These are phyloP conservation scores for Oncorhynchus masou DNA, from an alignment of 2,113 vertebrate genomes.

Conservation along the genomic window DNA sequence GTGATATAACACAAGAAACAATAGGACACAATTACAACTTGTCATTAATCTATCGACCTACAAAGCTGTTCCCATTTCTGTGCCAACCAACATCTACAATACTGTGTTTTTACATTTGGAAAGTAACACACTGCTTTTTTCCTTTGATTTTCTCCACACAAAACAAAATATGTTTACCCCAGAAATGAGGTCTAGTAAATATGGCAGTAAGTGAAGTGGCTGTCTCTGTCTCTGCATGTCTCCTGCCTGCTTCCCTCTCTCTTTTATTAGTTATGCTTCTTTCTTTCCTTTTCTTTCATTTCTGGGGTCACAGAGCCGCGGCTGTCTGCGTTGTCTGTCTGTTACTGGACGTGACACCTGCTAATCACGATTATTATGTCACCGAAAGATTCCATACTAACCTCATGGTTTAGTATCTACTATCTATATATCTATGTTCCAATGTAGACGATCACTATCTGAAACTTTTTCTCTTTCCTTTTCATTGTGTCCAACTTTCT, in stretches of 20 bases:
- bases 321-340: slow-evolving; percentile 77
- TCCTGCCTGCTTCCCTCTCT: slow-evolving; percentile 58
- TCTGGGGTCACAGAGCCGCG: slow-evolving; percentile 72
- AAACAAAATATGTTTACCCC: slow-evolving; percentile 54
- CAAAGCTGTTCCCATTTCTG: slow-evolving; percentile 55
- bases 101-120: slow-evolving; percentile 69
- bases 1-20: slow-evolving; percentile 41
- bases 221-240: slow-evolving; percentile 65
- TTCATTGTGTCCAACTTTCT: slow-evolving; percentile 78
- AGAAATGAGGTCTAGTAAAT: slow-evolving; percentile 74
- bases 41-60: slow-evolving; percentile 58
- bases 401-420: slow-evolving; percentile 55
- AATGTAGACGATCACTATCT: slow-evolving; percentile 68
- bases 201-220: slow-evolving; percentile 74
- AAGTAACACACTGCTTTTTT: slow-evolving; percentile 65
- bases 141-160: slow-evolving; percentile 44
- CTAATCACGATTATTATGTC: slow-evolving; percentile 47
- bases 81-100: slow-evolving; percentile 58
- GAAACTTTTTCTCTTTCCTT: slow-evolving; percentile 62
- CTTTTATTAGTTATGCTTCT: slow-evolving; percentile 39
- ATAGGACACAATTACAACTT: slow-evolving; percentile 22
- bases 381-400: slow-evolving; percentile 26
- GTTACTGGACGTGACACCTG: slow-evolving; percentile 68
- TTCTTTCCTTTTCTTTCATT: slow-evolving; percentile 53
- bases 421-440: slow-evolving; percentile 49